Evolutionary conservation across 2,888 invertebrate genomes (phyloP).

Genomic region (Onthophagus sagittarius): DNA sequence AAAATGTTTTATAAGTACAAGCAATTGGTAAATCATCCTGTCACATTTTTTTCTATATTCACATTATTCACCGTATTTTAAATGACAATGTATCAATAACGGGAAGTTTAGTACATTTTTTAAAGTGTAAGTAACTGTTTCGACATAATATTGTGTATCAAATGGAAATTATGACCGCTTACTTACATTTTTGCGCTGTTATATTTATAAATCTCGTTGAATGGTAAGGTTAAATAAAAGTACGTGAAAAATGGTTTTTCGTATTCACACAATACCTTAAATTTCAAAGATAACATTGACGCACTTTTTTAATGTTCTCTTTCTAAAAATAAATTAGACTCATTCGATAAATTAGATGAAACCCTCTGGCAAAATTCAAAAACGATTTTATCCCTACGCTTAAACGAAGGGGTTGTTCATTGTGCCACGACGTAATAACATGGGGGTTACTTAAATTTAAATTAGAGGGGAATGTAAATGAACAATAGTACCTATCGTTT

Average conservation of each 20-base stretch:
- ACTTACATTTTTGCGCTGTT: too few species aligned
- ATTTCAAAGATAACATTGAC: neutral
- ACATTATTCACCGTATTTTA: too few species aligned
- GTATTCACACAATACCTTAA: neutral
- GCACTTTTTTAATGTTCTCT: neutral
- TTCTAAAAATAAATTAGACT: too few species aligned
- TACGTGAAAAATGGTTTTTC: neutral
- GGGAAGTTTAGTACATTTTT: neutral
- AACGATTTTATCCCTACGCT: neutral
- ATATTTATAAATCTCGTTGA: too few species aligned
- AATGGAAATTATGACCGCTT: too few species aligned
- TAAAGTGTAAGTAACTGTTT: neutral
- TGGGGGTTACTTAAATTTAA: neutral
- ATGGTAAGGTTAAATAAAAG: too few species aligned
- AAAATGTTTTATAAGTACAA: neutral
- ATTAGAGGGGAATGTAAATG: neutral
- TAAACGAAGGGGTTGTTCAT: neutral
- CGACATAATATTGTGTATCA: too few species aligned
- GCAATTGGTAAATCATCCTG: neutral
- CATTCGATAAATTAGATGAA: neutral
- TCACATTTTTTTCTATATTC: neutral
- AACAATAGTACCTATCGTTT: neutral
- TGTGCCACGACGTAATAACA: neutral
- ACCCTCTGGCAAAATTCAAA: neutral
- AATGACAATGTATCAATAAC: neutral